Conservation (phyloP, 2,113 vertebrate genomes). For the Pterocles burchelli region DNA sequence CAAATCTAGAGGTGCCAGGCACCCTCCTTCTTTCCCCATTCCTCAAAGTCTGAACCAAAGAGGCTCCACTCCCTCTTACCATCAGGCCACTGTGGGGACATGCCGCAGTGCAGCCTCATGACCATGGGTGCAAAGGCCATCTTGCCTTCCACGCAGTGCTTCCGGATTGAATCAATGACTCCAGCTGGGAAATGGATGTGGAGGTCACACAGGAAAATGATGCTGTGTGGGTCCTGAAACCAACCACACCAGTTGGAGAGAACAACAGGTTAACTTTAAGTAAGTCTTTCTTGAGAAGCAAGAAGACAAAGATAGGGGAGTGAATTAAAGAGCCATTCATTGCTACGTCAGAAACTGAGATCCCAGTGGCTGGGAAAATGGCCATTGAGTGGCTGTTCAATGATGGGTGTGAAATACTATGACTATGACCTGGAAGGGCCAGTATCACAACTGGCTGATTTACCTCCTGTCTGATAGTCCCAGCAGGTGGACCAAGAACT, state of each 20-base stretch:
- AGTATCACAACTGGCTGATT: background rate
- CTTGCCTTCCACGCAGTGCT: constrained; percentile 91
- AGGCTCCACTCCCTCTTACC: constrained; percentile 75
- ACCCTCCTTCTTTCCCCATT: background rate
- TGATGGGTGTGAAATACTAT: background rate
- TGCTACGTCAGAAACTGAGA: background rate
- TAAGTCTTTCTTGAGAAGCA: background rate
- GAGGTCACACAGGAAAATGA: constrained; percentile 96
- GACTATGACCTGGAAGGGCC: background rate
- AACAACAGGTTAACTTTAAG: background rate
- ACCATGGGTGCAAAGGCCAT: constrained; percentile 94
- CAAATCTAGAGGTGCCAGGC: background rate
- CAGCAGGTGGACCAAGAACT: background rate
- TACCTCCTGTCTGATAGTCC: background rate
- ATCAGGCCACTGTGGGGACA: constrained; percentile 82
- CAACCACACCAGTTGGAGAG: background rate
- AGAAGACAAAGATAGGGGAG: background rate
- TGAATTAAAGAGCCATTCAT: background rate
- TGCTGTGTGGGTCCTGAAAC: constrained; percentile 89
- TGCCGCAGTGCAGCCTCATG: constrained; percentile 89
- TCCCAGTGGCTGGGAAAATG: background rate
- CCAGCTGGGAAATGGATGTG: constrained; percentile 90
- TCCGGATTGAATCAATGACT: constrained; percentile 88
- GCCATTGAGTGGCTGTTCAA: background rate
- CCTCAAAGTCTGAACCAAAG: background rate